Evolutionary conservation across 1,140 invertebrate genomes (phyloP).

Genomic region (Meloidogyne exigua): DNA sequence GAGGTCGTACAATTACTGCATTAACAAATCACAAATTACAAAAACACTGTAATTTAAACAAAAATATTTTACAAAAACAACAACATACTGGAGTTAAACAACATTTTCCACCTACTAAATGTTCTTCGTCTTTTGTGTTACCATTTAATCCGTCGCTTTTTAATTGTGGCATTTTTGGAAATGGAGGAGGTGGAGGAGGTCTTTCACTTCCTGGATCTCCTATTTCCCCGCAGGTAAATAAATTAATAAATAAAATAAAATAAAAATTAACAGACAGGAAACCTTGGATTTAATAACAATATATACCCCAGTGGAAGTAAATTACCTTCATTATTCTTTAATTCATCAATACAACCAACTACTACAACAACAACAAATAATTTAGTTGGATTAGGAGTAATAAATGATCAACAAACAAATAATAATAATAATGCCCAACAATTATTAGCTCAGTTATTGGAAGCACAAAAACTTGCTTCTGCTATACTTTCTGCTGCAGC

Average conservation of each 20-base stretch:
- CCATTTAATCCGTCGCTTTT: background rate
- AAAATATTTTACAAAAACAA: background rate
- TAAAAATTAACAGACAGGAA: background rate
- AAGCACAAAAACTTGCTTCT: slow-evolving; percentile 22
- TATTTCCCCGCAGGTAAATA: background rate
- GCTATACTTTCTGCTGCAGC: slow-evolving; percentile 6
- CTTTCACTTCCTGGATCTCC: background rate
- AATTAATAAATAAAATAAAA: background rate
- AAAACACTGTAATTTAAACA: slow-evolving; percentile 16
- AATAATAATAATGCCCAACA: background rate
- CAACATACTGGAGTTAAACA: background rate
- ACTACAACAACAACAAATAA: slow-evolving; percentile 9
- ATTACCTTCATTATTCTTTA: background rate
- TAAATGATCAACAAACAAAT: background rate
- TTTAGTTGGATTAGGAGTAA: background rate
- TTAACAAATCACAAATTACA: slow-evolving; percentile 37
- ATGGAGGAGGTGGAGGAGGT: background rate
- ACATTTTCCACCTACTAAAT: background rate
- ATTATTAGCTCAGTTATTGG: slow-evolving; percentile 19
- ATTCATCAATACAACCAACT: background rate
- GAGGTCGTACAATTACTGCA: slow-evolving; percentile 27
- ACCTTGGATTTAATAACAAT: background rate
- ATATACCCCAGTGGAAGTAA: background rate
- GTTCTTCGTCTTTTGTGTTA: background rate
- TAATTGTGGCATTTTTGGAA: background rate